Evolutionary conservation across 2,113 vertebrate genomes (phyloP), one percentile per base, ranked within the genome.

Genomic region (Scomber colias): DNA sequence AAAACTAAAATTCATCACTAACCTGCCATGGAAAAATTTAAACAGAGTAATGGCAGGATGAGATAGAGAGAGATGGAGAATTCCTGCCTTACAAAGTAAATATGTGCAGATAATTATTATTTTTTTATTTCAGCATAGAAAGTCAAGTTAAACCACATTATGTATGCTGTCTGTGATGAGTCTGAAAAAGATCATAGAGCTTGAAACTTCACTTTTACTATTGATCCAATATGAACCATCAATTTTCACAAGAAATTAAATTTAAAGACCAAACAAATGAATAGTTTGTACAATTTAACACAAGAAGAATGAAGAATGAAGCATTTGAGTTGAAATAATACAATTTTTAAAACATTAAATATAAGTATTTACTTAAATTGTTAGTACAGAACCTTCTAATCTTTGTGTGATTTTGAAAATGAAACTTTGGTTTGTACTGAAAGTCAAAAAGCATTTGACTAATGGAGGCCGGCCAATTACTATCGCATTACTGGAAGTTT

Each of bases 11-110:
- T 7, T 40, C 35, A 40, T 16, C 5, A 49, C 3, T 5, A 15
- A 46, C 50, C 49, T 78, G 70, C 60, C 70, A 66, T 15, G 53
- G 51, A 51, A 65, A 24, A 48, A 50, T 76, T 65, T 17, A 19
- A 65, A 64, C 3, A 4, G 49, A 67, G 63, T 3, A n/a, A 30
- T 2, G 4, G 13, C 56, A n/a, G 65, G 65, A 35, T 44, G 24
- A 56, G 13, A 24, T 7, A 12, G 44, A 63, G 19, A 11, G 53
- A 75, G 71, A 68, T 13, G 24, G 48, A 64, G 48, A 64, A 70
- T 31, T 40, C 12, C 53, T 60, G 64, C 46, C 31, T 27, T 35
- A 56, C 35, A 68, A 46, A 53, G 19, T 16, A 27, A 27, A 27
- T 27, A 27, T 27, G 2, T 27, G 2, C 24, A 27, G 35, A 70